Conservation (phyloP, 2,113 vertebrate genomes). For the Felis chaus region DNA sequence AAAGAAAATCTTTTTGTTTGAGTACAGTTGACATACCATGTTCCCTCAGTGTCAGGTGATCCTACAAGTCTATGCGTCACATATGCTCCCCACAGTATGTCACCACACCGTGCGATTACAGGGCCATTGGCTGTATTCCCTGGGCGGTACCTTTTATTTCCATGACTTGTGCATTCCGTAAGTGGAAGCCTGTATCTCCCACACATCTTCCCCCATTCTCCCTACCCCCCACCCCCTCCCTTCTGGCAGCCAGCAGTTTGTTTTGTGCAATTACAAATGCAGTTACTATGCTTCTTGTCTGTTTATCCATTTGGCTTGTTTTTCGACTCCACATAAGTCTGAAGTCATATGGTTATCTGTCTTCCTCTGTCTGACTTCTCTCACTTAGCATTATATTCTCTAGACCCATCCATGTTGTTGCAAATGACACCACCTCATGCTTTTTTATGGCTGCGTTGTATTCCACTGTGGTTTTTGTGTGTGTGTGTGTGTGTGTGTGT, state of each 20-base stretch:
- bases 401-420: not conserved
- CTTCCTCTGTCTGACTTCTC: not conserved
- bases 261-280: not conserved
- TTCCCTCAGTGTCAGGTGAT: not conserved
- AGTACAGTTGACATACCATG: not conserved
- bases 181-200: not conserved
- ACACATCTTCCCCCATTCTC: not conserved
- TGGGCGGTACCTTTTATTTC: not conserved
- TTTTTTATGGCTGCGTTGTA: not conserved
- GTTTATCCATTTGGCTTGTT: not conserved
- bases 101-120: not conserved
- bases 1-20: not conserved
- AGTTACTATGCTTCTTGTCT: not conserved
- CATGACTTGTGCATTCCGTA: not conserved
- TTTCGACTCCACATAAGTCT: not conserved
- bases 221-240: not conserved
- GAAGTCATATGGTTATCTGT: not conserved
- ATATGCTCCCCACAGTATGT: not conserved
- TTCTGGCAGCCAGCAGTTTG: not conserved
- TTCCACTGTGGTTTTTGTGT: not conserved
- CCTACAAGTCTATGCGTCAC: fast-evolving
- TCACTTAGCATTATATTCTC: not conserved
- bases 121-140: fast-evolving
- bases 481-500: not conserved
- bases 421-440: fast-evolving